Evolutionary conservation across 1,140 invertebrate species (phyloP), one percentile per base, ranked within the genome.

Genomic region (Nasonia giraulti): DNA sequence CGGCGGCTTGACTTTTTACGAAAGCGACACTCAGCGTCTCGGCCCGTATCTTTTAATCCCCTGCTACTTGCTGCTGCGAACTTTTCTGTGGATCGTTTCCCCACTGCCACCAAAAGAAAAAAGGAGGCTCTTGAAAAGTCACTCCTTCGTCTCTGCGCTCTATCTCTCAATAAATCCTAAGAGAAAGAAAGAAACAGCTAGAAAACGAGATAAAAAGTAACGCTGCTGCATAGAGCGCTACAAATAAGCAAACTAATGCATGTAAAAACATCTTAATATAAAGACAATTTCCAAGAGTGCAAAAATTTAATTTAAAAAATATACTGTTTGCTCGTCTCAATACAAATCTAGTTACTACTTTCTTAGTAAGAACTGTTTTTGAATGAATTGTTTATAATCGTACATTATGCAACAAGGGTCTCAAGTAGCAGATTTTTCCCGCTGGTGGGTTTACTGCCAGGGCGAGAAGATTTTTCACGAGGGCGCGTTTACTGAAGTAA

Each of bases 11-110:
- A 47, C 44, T 76, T 76, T 76, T 50, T 50, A 76, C 74, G 23
- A 20, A 27, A 23, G 20, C 23, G 40, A 76, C 74, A 23, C 37
- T 44, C 27, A 27, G 27, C 27, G 27, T 27, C 27, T 27, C 40
- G 12, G 2, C 37, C 37, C 23, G 73, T 74, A 74, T 74, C 73
- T 74, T 74, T 76, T 76, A 76, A 76, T 76, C 44, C 74, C 74
- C 8, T 3, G 37, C 55, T 62, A 62, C 40, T 50, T 50, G 40
- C 17, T 47, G n/a, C 74, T 47, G 0, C 8, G 20, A 76, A 76
- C 2, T 76, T 76, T 76, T 50, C 74, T 44, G 44, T 10, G 7
- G 40, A 76, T 76, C n/a, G 23, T 27, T 11, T 20, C 23, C n/a
- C n/a, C n/a, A n/a, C 40, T 50, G 11, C 17, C 44, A 40, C 20